These are phyloP conservation scores for Diaprepes abbreviatus DNA, from an alignment of 2,888 invertebrate species.

Conservation along the genomic window DNA sequence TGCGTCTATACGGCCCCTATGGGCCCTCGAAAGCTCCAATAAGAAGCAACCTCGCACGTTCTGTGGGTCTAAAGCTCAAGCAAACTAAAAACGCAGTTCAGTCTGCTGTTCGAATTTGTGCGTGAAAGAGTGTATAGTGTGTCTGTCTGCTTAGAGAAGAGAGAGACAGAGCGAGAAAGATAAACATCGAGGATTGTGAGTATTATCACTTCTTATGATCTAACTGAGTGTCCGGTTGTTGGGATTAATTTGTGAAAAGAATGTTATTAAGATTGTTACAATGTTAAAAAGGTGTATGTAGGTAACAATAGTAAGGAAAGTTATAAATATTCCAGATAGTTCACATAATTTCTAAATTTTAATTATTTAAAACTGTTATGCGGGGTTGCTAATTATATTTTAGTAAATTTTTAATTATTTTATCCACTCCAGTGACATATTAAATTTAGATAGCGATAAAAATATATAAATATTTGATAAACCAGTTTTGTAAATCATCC, in stretches of 20 bases:
- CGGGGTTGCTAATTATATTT: too few relatives aligned
- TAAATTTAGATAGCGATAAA: too few relatives aligned
- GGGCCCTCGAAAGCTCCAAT: slow-evolving; percentile 38
- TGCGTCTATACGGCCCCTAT: slow-evolving; percentile 14
- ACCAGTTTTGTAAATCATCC: too few relatives aligned
- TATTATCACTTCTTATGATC: slow-evolving; percentile 19
- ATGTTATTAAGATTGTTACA: neutral
- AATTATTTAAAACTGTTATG: too few relatives aligned
- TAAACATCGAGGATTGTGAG: slow-evolving; percentile 20
- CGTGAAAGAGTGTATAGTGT: slow-evolving; percentile 34
- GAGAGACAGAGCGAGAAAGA: slow-evolving; percentile 2
- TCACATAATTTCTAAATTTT: too few relatives aligned
- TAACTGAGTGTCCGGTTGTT: neutral
- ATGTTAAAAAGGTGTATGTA: neutral
- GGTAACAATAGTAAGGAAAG: too few relatives aligned
- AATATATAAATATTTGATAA: too few relatives aligned
- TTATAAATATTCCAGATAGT: too few relatives aligned
- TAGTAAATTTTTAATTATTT: too few relatives aligned
- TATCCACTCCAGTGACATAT: too few relatives aligned
- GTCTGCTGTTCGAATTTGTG: slow-evolving; percentile 32
- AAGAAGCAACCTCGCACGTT: slow-evolving; percentile 20
- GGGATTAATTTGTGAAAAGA: slow-evolving; percentile 13
- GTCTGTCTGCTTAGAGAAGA: slow-evolving; percentile 10
- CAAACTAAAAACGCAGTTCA: slow-evolving; percentile 35
- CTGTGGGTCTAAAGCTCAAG: slow-evolving; percentile 22